Evolutionary conservation across 2,888 invertebrate species (phyloP), one percentile per base, ranked within the genome.

Genomic region (Drosophila rubida): DNA sequence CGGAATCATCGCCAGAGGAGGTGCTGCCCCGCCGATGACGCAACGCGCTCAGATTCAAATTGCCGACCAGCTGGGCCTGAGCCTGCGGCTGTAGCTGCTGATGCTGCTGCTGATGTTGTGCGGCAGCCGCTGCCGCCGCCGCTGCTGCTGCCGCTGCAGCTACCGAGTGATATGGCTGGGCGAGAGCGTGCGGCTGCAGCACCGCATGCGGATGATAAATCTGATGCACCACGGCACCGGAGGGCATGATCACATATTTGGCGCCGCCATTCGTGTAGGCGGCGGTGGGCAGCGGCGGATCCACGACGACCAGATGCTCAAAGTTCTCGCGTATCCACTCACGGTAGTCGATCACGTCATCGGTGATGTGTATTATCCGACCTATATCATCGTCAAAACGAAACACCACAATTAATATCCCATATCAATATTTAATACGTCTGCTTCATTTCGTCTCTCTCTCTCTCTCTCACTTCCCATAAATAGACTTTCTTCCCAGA

Each of bases 361-460:
- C 98, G 44, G 98, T 97, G 62, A 99, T 96, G 86, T 97, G 95
- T 86, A 99, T 95, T 80, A 99, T 96, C 86, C 98, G 95, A 37
- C 98, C 98, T 90, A 32, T 6, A 54, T 30, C 32, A 32, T n/a
- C 32, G 11, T 30, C n/a, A 32, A n/a, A 11, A 32, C n/a, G n/a
- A 11, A n/a, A n/a, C 32, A 32, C 11, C n/a, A n/a, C 32, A 32
- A 37, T 39, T 14, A 5, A 25, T 25, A 25, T 25, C 7, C 7
- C 1, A 25, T 32, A n/a, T 32, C 32, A n/a, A 32, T 32, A 32
- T 32, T 32, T 32, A 25, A 6, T 4, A 6, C 6, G 19, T 6
- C 4, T 5, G n/a, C n/a, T 30, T 30, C 4, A 32, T n/a, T 32
- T 32, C 32, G 5, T 4, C n/a, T n/a, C n/a, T n/a, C n/a, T n/a